A percentile compares a stretch with the other conserved stretches of the same genome.
Conservation (phyloP, 2,888 invertebrate genomes). For the Mythimna albipuncta region DNA sequence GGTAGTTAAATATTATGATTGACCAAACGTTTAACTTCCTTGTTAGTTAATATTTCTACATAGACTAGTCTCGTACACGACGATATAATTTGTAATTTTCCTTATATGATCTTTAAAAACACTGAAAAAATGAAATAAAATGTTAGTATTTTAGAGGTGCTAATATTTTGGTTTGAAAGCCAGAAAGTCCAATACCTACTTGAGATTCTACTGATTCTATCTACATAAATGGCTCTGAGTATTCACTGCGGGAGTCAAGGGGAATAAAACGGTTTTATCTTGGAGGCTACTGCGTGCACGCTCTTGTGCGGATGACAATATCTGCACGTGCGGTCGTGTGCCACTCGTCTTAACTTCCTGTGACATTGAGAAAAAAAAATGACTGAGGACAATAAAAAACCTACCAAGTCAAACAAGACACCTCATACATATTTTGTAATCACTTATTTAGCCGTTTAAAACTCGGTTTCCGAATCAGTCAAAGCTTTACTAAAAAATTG, state of each 20-base stretch:
- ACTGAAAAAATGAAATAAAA: background rate
- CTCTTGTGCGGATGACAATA: background rate
- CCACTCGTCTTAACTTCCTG: no score
- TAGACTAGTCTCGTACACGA: background rate
- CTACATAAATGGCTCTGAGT: conserved; percentile 3
- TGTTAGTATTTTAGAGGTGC: background rate
- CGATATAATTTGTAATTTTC: background rate
- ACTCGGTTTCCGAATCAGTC: no score
- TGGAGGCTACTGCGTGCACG: background rate
- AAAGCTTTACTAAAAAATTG: background rate
- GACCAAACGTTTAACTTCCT: background rate
- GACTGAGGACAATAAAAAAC: no score
- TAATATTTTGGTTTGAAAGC: no score
- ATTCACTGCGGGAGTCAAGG: background rate
- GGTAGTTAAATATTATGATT: background rate
- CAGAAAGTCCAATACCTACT: no score
- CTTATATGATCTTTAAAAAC: background rate
- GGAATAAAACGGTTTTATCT: background rate
- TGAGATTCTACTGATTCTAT: no score
- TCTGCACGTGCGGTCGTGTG: background rate
- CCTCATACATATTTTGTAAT: no score
- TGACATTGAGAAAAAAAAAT: no score
- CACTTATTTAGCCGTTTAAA: no score
- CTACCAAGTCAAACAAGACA: no score
- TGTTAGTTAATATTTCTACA: background rate